phyloP scores from a whole-genome alignment of 1,140 invertebrate species.

The Caerostris darwini region DNA sequence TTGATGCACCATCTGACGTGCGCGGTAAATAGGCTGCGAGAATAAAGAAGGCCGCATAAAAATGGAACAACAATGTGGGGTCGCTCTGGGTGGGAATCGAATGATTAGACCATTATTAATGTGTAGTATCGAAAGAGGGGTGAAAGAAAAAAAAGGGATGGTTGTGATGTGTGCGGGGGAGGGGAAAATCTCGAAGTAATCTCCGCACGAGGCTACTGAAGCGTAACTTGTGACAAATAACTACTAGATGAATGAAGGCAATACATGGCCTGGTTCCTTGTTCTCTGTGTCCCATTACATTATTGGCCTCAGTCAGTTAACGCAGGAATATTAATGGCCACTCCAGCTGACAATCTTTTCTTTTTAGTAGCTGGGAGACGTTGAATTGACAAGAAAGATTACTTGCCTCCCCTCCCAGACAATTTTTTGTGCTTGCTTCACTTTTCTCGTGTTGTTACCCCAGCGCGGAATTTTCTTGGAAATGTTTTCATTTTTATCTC shows the following conservation, averaged over 20 bases:
- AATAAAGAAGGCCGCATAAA: conserved; percentile 42
- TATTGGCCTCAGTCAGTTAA: conserved; percentile 74
- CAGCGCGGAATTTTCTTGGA: conserved; percentile 44
- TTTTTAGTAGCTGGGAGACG: conserved; percentile 45
- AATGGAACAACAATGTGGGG: conserved; percentile 62
- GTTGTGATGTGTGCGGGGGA: neutral
- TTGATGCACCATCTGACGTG: conserved; percentile 53
- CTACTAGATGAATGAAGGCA: conserved; percentile 68
- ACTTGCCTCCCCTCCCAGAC: conserved; percentile 35
- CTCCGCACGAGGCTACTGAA: conserved; percentile 48
- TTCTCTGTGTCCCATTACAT: conserved; percentile 72
- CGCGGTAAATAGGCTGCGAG: conserved; percentile 57
- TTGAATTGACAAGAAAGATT: conserved; percentile 74
- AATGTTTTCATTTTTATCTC: neutral
- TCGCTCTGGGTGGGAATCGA: conserved; percentile 45
- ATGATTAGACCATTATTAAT: conserved; percentile 73
- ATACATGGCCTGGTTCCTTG: conserved; percentile 60
- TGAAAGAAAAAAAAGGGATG: neutral
- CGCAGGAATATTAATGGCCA: conserved; percentile 71
- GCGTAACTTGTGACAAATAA: conserved; percentile 65
- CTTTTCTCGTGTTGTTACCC: conserved; percentile 60
- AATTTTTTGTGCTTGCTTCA: neutral
- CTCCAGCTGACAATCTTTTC: conserved; percentile 63
- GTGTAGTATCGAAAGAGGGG: conserved; percentile 63
- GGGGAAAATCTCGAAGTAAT: conserved; percentile 65